Base-by-base conservation (phyloP, 2,113 vertebrate species). In the Tachysurus vachellii region DNA sequence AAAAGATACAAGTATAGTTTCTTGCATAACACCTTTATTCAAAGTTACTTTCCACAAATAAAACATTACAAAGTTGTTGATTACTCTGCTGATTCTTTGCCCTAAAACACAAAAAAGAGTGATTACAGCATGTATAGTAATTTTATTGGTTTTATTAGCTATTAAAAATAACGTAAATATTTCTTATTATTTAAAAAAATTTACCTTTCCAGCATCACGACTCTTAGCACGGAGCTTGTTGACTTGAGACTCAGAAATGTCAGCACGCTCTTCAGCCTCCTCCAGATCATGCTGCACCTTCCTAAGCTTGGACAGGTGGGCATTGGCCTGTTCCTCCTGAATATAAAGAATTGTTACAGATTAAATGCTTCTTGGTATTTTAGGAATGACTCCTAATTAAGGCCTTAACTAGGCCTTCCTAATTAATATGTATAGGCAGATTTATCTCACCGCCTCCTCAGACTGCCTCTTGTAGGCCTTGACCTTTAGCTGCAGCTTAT, bases 391-490 rank as follows among this genome's bases (percentile, higher is more conserved):
- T 11, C n/a, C 19, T 36, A 81, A 31, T 36, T 36, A 36, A 36
- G 36, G 36, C 36, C 9, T 42, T 16, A 10, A 61, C 23, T 28
- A 80, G 4, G 19, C 50, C 47, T 50, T 50, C 47, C 8, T 70
- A 7, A 73, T 5, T 3, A 73, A 9, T 10, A 47, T 61, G 36
- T 28, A 7, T 44, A 42, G n/a, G 64, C 4, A 66, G 59, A 14
- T 57, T n/a, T 42, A 19, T 85, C 89, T 80, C 19, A 90, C 89
- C 73, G 96, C 93, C 73, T 98, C 97, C 92, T 99, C 97, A 88
- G 97, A 90, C 93, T 98, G 97, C 82, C 96, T 97, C 95, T 98
- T 98, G 90, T 97, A 98, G 86, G 96, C 94, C 84, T 98, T 98
- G 86, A 98, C 97, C 88, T 98, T 98, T 86, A 96, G 92, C 89